Evolutionary conservation across 2,888 invertebrate species (phyloP).

Genomic region (Latrodectus hesperus): DNA sequence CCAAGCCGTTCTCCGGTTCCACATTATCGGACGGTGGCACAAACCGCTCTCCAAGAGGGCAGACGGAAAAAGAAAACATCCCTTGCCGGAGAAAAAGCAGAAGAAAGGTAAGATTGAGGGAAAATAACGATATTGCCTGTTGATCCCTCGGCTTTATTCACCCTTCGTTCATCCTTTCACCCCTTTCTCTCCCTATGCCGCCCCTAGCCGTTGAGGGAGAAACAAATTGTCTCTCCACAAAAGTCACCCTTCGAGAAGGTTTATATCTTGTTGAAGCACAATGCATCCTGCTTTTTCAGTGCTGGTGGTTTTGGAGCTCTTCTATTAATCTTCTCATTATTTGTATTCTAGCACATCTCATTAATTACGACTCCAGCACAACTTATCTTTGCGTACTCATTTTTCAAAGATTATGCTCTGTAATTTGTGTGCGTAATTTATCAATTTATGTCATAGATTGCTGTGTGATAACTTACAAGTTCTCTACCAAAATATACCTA

Average conservation of each 20-base stretch:
- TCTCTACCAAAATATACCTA: too few relatives aligned
- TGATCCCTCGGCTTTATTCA: constrained; percentile 52
- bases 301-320: constrained; percentile 24
- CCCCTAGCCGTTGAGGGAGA: background rate
- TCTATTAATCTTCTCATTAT: background rate
- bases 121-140: constrained; percentile 60
- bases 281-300: constrained; percentile 19
- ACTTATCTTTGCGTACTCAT: too few relatives aligned
- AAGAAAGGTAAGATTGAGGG: background rate
- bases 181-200: background rate
- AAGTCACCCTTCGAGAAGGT: constrained; percentile 42
- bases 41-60: background rate
- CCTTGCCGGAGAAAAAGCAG: constrained; percentile 3
- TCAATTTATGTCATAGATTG: too few relatives aligned
- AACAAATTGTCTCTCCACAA: constrained; percentile 30
- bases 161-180: constrained; percentile 20
- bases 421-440: too few relatives aligned
- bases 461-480: too few relatives aligned
- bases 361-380: too few relatives aligned
- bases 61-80: background rate
- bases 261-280: constrained; percentile 18
- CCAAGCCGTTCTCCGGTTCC: too few relatives aligned
- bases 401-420: too few relatives aligned
- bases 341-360: too few relatives aligned
- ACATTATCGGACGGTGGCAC: too few relatives aligned